Percentiles rank a stretch among this genome's conserved stretches.
Conservation (phyloP, 2,888 invertebrate genomes). For the Buathra laborator region DNA sequence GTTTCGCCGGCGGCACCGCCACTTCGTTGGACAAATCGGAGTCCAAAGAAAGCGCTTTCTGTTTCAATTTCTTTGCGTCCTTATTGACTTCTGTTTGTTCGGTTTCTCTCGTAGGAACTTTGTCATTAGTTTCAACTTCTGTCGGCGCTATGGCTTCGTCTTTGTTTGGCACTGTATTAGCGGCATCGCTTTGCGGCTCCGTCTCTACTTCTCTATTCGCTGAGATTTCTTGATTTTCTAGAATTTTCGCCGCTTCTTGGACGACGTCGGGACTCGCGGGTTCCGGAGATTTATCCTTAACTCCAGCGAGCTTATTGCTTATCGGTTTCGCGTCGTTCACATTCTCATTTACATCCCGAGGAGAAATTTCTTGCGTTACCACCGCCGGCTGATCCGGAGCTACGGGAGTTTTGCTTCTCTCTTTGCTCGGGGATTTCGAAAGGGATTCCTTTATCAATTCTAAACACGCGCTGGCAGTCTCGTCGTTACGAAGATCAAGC, state of each 20-base stretch:
- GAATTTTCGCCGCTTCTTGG: conserved; percentile 61
- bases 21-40: conserved; percentile 74
- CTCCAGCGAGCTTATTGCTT: conserved; percentile 70
- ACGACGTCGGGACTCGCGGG: conserved; percentile 62
- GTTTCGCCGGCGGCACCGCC: conserved; percentile 82
- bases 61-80: conserved; percentile 74
- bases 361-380: conserved; percentile 65
- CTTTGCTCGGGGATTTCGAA: conserved; percentile 82
- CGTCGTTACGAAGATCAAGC: conserved; percentile 74
- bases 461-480: conserved; percentile 84
- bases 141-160: conserved; percentile 52
- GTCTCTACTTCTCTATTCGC: conserved; percentile 46
- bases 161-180: conserved; percentile 65
- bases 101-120: conserved; percentile 65
- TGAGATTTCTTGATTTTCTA: conserved; percentile 54
- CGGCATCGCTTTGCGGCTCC: conserved; percentile 67
- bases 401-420: conserved; percentile 83
- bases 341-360: conserved; percentile 66
- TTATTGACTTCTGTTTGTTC: conserved; percentile 71
- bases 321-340: conserved; percentile 61
- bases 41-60: conserved; percentile 78
- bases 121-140: conserved; percentile 65
- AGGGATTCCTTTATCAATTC: conserved; percentile 85
- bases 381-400: conserved; percentile 79
- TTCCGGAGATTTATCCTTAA: conserved; percentile 73